Percentiles rank a stretch among this genome's conserved stretches.
Evolutionary conservation across 2,113 vertebrate genomes (phyloP).

Genomic region (Chroicocephalus ridibundus): DNA sequence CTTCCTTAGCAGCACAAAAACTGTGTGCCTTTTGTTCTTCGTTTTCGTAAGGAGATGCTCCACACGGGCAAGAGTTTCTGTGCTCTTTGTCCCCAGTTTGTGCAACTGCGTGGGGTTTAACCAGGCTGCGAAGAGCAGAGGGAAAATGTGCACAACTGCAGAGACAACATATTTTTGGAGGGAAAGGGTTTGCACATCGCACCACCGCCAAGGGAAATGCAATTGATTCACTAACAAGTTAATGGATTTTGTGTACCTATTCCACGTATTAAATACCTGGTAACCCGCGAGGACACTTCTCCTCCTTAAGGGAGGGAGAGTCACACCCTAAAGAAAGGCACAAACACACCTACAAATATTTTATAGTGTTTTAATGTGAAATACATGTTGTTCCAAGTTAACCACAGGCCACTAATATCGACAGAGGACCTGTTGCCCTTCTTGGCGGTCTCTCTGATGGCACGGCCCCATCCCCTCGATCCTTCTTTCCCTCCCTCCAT

Average conservation of each 20-base stretch:
- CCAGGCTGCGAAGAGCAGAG: background rate
- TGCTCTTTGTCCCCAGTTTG: background rate
- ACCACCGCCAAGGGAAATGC: background rate
- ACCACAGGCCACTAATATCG: background rate
- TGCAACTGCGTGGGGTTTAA: background rate
- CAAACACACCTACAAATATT: slow-evolving; percentile 1
- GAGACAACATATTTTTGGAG: background rate
- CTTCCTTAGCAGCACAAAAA: background rate
- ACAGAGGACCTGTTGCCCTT: background rate
- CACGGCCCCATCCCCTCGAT: background rate
- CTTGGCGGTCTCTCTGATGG: background rate
- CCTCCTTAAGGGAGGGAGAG: background rate
- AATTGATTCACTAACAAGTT: slow-evolving; percentile 27
- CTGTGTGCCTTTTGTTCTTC: background rate
- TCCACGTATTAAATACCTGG: slow-evolving; percentile 10
- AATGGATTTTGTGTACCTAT: slow-evolving; percentile 43
- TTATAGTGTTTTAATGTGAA: slow-evolving; percentile 40
- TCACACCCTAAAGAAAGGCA: slow-evolving; percentile 1
- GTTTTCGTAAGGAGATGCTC: background rate
- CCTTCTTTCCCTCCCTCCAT: background rate
- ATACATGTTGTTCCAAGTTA: slow-evolving; percentile 1
- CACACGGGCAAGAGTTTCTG: background rate
- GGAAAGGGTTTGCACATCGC: background rate
- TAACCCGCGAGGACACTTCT: background rate
- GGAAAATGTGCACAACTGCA: background rate